Evolutionary conservation across 1,140 invertebrate species (phyloP).

Genomic region (Drosophila pachea): DNA sequence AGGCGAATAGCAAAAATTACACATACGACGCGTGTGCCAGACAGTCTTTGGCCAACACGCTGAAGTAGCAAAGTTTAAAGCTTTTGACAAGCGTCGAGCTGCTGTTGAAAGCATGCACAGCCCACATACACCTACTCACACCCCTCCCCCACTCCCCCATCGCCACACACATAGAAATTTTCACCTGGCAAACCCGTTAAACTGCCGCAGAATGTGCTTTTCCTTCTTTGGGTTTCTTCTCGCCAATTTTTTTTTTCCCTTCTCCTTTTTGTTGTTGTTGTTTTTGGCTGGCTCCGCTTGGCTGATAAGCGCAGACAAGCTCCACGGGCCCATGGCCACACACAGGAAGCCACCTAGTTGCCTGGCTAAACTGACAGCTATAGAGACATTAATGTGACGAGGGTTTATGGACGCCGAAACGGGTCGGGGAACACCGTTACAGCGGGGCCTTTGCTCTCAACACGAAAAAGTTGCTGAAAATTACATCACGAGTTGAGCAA

Average conservation of each 20-base stretch:
- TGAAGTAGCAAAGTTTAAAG: constrained; percentile 34
- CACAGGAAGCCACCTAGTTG: constrained; percentile 37
- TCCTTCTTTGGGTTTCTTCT: no score
- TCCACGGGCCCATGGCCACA: constrained; percentile 13
- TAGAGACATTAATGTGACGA: constrained; percentile 77
- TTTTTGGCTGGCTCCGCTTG: constrained; percentile 30
- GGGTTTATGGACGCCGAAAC: constrained; percentile 52
- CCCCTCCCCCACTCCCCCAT: no score
- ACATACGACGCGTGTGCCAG: constrained; percentile 51
- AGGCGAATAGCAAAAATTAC: constrained; percentile 56
- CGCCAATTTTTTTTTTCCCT: background rate
- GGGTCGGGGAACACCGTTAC: background rate
- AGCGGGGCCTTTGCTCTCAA: constrained; percentile 20
- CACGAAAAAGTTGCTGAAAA: constrained; percentile 52
- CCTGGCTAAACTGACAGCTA: constrained; percentile 70
- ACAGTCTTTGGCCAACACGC: constrained; percentile 7
- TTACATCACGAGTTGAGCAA: constrained; percentile 53
- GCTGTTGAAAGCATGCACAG: constrained; percentile 57
- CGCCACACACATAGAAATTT: constrained; percentile 21
- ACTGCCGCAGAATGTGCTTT: constrained; percentile 47
- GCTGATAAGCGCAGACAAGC: constrained; percentile 65
- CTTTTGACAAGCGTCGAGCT: constrained; percentile 45
- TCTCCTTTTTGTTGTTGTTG: background rate
- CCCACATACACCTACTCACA: constrained; percentile 59
- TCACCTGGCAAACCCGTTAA: constrained; percentile 62